A percentile compares a stretch with the other conserved stretches of the same genome.
Conservation (phyloP, 2,113 vertebrate genomes). For the Osmerus mordax region DNA sequence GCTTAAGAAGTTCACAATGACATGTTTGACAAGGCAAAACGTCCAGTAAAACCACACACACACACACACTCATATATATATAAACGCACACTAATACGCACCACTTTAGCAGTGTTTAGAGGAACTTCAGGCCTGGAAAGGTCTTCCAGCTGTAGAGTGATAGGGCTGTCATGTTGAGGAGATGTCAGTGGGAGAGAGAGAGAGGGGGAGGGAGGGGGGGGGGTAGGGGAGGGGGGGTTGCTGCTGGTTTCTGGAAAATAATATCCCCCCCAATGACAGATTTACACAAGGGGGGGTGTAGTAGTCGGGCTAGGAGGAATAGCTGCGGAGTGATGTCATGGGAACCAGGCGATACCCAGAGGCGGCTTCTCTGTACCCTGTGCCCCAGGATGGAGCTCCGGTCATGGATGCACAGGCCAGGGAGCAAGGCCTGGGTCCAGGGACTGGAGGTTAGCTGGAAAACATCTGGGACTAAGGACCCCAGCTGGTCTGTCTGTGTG, state of each 20-base stretch:
- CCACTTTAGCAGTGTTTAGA: background rate
- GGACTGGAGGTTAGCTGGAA: too few relatives aligned
- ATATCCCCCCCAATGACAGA: constrained; percentile 70
- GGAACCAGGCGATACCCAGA: constrained; percentile 42
- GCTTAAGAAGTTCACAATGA: constrained; percentile 60
- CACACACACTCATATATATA: constrained; percentile 24
- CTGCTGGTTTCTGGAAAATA: constrained; percentile 58
- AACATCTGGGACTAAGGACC: background rate
- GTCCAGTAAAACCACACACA: constrained; percentile 3
- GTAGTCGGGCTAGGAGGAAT: constrained; percentile 48
- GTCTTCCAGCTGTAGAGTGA: background rate
- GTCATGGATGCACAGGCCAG: background rate
- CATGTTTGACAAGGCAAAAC: constrained; percentile 11
- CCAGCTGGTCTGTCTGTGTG: too few relatives aligned
- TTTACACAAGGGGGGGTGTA: constrained; percentile 50
- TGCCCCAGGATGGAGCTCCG: background rate
- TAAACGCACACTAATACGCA: background rate
- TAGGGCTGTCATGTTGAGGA: background rate
- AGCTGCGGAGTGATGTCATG: constrained; percentile 71
- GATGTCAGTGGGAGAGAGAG: background rate
- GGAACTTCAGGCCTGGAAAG: background rate
- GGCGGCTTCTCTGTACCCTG: constrained; percentile 1
- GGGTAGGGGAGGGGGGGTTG: constrained; percentile 24
- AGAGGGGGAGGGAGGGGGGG: constrained; percentile 3
- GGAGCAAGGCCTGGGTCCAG: background rate